Percentiles rank a stretch among this genome's conserved stretches.
Conservation (phyloP, 2,797 vertebrate genomes). For the Intellagama lesueurii region DNA sequence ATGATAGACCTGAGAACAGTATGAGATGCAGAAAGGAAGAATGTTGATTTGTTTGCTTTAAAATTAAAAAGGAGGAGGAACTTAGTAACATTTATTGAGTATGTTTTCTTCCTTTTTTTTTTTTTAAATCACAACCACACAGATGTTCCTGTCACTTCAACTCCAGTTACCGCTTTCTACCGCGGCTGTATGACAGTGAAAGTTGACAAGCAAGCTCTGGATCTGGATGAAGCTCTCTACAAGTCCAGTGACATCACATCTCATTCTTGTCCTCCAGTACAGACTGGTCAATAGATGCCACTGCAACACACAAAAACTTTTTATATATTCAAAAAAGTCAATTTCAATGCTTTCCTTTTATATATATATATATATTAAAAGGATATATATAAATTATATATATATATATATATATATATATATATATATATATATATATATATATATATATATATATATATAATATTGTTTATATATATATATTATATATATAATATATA, state of each 20-base stretch:
- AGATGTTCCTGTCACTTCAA: constrained; percentile 91
- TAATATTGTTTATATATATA: constrained; percentile 55
- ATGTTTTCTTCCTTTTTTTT: constrained; percentile 23
- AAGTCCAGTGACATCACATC: constrained; percentile 95
- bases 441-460: constrained; percentile 44
- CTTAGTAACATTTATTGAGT: constrained; percentile 33
- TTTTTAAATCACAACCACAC: constrained; percentile 25
- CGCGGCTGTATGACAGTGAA: constrained; percentile 92
- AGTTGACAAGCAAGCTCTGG: constrained; percentile 82
- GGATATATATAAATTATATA: constrained; percentile 56
- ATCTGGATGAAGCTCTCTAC: constrained; percentile 90
- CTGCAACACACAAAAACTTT: constrained; percentile 48
- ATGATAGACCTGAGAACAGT: neutral
- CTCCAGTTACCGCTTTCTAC: constrained; percentile 90
- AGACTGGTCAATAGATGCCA: constrained; percentile 69
- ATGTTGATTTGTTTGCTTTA: neutral
- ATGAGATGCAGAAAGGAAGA: neutral
- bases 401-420: constrained; percentile 44
- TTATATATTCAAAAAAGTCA: constrained; percentile 66
- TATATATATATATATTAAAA: constrained; percentile 38
- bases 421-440: constrained; percentile 57
- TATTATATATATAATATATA: constrained; percentile 44
- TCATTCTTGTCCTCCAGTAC: constrained; percentile 91
- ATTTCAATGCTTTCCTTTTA: constrained; percentile 70
- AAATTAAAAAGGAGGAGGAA: constrained; percentile 24